Base-by-base conservation (phyloP, 2,797 vertebrate genomes). In the Sibirionetta formosa region DNA sequence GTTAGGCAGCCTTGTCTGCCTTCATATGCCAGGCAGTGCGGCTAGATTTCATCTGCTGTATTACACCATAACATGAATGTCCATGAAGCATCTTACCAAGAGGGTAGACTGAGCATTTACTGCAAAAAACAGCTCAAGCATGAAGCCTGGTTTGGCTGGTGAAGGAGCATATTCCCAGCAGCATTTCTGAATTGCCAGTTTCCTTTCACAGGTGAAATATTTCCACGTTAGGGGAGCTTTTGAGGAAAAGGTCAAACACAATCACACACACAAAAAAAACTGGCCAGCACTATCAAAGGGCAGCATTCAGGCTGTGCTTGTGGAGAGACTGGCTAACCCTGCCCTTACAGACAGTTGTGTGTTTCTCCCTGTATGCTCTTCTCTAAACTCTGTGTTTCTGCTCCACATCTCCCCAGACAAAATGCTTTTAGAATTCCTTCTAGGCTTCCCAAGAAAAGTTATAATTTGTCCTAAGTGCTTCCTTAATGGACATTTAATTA, bases 401-500 rank as follows among this genome's bases (percentile, higher is more conserved):
- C 29, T 82, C 27, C 60, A 87, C 3, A 7, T 16, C 36, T 90
- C 58, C 88, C 56, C 48, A 60, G 56, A 35, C 23, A 86, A 51
- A 84, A 78, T 36, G 12, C 42, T 93, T 92, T 76, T 79, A 92
- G 48, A 77, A 20, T 14, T 82, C 36, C 44, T 31, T 40, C 38
- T 50, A 11, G 82, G 78, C 75, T 92, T 87, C 53, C 42, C 40
- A 64, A 60, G 42, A 77, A 84, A 69, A 73, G 71, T 46, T 89
- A 1, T 79, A 36, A 35, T 80, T 96, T 91, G 88, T 36, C 71
- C 68, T 89, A 68, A 95, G n/a, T 81, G 35, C 63, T 71, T 81
- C 31, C 51, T 82, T 93, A 87, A 61, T 78, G 75, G 53, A n/a
- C 36, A 38, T 84, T 92, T 85, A 80, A 94, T 93, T 85, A 57